These are phyloP conservation scores for Podotricha telesiphe DNA, from an alignment of 2,888 invertebrate species.

Conservation along the genomic window DNA sequence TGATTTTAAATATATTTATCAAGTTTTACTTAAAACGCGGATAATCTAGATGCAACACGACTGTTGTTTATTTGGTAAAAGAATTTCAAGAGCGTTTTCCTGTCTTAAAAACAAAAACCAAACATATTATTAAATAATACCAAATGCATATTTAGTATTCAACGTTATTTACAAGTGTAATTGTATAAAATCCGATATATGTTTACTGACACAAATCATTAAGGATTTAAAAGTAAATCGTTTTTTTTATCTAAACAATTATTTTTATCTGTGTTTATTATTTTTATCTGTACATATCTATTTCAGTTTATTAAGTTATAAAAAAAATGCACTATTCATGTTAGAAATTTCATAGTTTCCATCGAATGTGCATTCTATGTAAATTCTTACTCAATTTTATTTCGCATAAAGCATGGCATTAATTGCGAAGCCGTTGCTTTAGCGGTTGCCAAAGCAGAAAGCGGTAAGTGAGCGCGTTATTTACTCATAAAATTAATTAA, in stretches of 20 bases:
- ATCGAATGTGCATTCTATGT: conserved; percentile 45
- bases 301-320: background rate
- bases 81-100: conserved; percentile 15
- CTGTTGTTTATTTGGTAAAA: conserved; percentile 4
- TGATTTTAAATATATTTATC: background rate
- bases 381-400: conserved; percentile 57
- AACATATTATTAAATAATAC: background rate
- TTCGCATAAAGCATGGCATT: conserved; percentile 64
- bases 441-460: conserved; percentile 64
- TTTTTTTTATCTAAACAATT: background rate
- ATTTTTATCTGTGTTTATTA: background rate
- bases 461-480: conserved; percentile 61
- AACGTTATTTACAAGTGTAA: background rate
- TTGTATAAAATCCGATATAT: background rate
- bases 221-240: background rate
- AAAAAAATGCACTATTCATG: background rate
- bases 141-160: background rate
- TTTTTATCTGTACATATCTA: background rate
- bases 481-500: conserved; percentile 46
- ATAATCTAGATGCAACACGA: background rate
- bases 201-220: background rate
- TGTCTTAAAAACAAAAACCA: background rate
- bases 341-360: conserved; percentile 3
- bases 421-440: conserved; percentile 57
- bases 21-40: conserved; percentile 7